phyloP scores from a whole-genome alignment of 2,113 vertebrate genomes.

The Collichthys lucidus region DNA sequence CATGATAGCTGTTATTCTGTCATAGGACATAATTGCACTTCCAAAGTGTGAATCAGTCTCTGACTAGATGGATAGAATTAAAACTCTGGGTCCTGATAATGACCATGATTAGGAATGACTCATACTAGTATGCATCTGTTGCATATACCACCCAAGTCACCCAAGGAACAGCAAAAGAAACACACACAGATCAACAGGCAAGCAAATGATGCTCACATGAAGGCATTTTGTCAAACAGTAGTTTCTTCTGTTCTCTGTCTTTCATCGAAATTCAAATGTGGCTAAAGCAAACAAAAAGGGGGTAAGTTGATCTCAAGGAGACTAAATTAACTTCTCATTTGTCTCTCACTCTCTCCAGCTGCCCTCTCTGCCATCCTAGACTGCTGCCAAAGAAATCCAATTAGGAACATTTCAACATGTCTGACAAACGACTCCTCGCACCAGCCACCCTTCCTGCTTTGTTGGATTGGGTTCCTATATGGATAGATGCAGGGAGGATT shows the following conservation, averaged over 20 bases:
- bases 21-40: not conserved
- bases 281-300: not conserved
- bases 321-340: conserved; percentile 35
- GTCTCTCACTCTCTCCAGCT: not conserved
- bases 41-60: not conserved
- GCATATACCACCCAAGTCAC: too few species aligned
- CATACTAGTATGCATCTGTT: not conserved
- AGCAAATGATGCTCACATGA: not conserved
- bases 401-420: conserved; percentile 62
- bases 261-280: not conserved
- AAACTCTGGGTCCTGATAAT: not conserved
- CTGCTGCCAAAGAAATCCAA: conserved; percentile 53
- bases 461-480: conserved; percentile 13
- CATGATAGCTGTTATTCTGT: not conserved
- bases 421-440: conserved; percentile 46
- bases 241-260: not conserved
- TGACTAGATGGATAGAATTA: not conserved
- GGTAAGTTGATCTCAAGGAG: not conserved
- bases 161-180: not conserved
- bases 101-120: not conserved
- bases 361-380: not conserved
- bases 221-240: not conserved
- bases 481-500: conserved; percentile 31
- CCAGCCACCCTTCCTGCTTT: conserved; percentile 5
- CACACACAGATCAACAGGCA: too few species aligned